Evolutionary conservation across 1,140 invertebrate genomes (phyloP).

Genomic region (Holcopasites calliopsidis): DNA sequence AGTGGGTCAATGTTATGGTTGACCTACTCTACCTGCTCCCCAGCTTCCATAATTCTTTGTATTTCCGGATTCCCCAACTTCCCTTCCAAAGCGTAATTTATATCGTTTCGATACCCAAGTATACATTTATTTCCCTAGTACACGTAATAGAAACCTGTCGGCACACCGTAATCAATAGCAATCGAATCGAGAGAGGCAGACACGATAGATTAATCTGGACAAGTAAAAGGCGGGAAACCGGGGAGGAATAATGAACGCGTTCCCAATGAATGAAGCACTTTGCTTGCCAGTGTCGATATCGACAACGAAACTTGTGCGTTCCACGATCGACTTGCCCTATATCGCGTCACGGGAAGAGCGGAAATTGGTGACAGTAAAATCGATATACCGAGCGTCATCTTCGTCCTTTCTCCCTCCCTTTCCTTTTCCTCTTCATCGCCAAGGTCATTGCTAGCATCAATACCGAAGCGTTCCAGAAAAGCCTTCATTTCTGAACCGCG

Average conservation of each 20-base stretch:
- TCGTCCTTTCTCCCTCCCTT: slow-evolving; percentile 5
- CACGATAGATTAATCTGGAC: neutral
- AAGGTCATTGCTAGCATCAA: slow-evolving; percentile 54
- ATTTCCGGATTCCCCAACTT: no score
- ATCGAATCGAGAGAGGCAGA: neutral
- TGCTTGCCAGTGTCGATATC: neutral
- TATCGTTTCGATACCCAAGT: no score
- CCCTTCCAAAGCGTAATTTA: no score
- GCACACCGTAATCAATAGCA: neutral
- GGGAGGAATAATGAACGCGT: slow-evolving; percentile 14
- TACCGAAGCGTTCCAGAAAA: neutral
- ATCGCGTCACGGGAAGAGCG: slow-evolving; percentile 32
- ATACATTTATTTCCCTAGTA: no score
- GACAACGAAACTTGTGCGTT: neutral
- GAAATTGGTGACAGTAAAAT: slow-evolving; percentile 54
- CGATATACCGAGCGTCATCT: slow-evolving; percentile 39
- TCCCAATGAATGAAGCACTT: slow-evolving; percentile 3
- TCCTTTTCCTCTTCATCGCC: neutral
- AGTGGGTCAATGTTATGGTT: no score
- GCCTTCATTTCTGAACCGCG: neutral
- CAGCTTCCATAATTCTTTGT: no score
- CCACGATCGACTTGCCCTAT: slow-evolving; percentile 18
- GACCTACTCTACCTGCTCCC: no score
- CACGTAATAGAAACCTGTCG: neutral
- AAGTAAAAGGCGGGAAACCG: neutral